Evolutionary conservation across 2,797 vertebrate species (phyloP).

Genomic region (Anguilla pacifica): DNA sequence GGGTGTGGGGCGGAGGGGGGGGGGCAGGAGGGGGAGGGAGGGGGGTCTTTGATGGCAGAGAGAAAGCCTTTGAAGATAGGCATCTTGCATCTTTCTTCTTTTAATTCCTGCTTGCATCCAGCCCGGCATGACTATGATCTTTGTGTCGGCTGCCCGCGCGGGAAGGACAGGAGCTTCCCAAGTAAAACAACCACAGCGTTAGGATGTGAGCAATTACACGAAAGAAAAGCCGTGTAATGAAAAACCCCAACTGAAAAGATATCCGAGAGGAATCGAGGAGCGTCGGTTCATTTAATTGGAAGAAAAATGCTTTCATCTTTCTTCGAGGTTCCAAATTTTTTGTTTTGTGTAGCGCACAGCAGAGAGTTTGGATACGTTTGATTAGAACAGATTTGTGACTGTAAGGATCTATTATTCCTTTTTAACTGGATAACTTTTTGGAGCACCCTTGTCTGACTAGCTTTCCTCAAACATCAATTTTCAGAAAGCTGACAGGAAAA

Average conservation of each 20-base stretch:
- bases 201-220: conserved; percentile 38
- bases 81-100: conserved; percentile 29
- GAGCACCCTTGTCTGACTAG: background rate
- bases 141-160: conserved; percentile 30
- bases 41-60: conserved; percentile 34
- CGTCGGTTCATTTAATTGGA: background rate
- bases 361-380: background rate
- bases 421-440: background rate
- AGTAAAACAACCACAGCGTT: conserved; percentile 37
- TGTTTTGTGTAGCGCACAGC: background rate
- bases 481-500: background rate
- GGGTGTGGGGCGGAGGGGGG: background rate
- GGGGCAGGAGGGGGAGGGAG: background rate
- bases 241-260: conserved; percentile 14
- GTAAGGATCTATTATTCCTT: background rate
- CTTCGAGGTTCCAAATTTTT: background rate
- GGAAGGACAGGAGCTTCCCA: conserved; percentile 18
- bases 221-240: conserved; percentile 28
- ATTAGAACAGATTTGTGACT: background rate
- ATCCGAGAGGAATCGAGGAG: conserved; percentile 1
- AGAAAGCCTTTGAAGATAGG: conserved; percentile 35
- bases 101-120: conserved; percentile 36
- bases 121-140: conserved; percentile 38
- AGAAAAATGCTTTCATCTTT: conserved; percentile 21
- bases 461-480: background rate